A percentile compares a stretch with the other conserved stretches of the same genome.
Evolutionary conservation across 2,888 invertebrate species (phyloP).

Genomic region (Molanna angustata): DNA sequence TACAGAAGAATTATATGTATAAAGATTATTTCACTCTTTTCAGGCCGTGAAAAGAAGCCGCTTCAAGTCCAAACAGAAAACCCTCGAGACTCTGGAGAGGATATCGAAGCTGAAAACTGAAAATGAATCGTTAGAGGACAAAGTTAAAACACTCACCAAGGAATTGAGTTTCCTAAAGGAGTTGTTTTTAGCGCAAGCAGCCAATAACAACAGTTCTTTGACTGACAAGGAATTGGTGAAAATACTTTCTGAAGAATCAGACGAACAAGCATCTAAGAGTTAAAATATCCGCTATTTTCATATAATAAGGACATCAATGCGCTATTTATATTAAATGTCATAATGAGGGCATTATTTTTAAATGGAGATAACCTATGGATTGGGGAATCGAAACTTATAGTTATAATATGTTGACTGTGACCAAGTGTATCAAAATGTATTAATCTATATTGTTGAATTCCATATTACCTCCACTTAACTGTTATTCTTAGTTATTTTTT

Average conservation of each 20-base stretch:
- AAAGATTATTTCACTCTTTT: constrained; percentile 30
- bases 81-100: constrained; percentile 71
- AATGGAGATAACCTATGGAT: no score
- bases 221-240: constrained; percentile 58
- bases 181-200: constrained; percentile 76
- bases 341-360: no score
- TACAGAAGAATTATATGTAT: neutral
- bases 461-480: neutral
- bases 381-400: no score
- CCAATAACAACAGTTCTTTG: constrained; percentile 55
- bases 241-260: constrained; percentile 56
- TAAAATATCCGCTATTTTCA: no score
- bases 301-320: no score
- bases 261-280: no score
- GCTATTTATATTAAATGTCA: no score
- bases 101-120: constrained; percentile 74
- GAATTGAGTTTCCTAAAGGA: constrained; percentile 79
- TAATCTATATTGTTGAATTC: neutral
- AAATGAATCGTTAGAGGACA: constrained; percentile 76
- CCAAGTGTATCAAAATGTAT: no score
- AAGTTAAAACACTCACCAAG: constrained; percentile 76
- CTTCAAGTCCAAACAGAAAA: constrained; percentile 72
- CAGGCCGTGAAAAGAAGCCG: constrained; percentile 82
- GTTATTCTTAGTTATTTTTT: neutral
- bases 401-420: no score